phyloP scores from a whole-genome alignment of 1,140 invertebrate genomes.

The Microplitis demolitor region DNA sequence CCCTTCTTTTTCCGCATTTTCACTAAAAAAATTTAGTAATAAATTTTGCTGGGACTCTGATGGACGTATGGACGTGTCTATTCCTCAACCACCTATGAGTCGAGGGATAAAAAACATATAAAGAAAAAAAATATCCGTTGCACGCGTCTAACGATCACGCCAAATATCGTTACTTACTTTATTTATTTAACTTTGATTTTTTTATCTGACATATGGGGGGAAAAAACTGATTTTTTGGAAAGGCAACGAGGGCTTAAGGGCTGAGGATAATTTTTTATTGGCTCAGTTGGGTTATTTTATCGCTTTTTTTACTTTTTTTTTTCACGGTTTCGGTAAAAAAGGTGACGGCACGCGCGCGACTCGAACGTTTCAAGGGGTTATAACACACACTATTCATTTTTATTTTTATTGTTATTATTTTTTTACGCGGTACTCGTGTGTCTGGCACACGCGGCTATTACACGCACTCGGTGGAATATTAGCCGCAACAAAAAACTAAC shows the following conservation, averaged over 20 bases:
- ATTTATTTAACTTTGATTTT: not conserved
- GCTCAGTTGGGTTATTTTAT: not conserved
- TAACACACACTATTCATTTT: not conserved
- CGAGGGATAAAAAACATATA: not conserved
- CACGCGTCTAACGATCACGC: slow-evolving; percentile 22
- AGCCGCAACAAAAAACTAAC: not conserved
- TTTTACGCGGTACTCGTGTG: not conserved
- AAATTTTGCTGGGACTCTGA: slow-evolving; percentile 29
- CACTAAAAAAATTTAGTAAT: slow-evolving; percentile 42
- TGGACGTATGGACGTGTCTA: slow-evolving; percentile 10
- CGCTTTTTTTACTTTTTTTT: not conserved
- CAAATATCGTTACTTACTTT: slow-evolving; percentile 17
- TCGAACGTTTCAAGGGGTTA: not conserved
- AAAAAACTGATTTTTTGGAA: not conserved
- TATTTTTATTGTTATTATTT: no score
- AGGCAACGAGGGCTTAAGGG: not conserved
- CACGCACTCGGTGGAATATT: no score
- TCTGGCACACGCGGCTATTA: slow-evolving; percentile 1
- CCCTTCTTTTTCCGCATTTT: slow-evolving; percentile 36
- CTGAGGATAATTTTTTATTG: slow-evolving; percentile 1
- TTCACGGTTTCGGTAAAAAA: not conserved
- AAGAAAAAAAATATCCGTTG: slow-evolving; percentile 48
- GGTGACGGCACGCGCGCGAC: slow-evolving; percentile 7
- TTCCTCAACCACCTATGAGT: no score
- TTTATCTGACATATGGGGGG: not conserved